Percentiles rank a stretch among this genome's conserved stretches.
phyloP scores from a whole-genome alignment of 2,797 vertebrate genomes.

The Thamnophis elegans region DNA sequence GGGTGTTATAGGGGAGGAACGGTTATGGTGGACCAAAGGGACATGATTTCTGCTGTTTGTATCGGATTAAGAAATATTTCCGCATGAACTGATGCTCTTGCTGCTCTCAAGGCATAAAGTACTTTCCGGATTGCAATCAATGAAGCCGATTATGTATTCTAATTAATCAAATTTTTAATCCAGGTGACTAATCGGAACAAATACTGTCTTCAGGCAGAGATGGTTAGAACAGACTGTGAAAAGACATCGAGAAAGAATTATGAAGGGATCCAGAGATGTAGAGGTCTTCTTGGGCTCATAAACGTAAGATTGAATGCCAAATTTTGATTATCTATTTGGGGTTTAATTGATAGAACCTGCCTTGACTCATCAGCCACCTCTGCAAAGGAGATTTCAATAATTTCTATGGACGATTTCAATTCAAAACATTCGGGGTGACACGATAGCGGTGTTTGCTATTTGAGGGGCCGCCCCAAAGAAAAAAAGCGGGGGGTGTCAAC shows the following conservation, averaged over 20 bases:
- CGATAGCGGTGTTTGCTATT: too few relatives aligned
- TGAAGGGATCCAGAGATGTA: background rate
- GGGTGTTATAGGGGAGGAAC: background rate
- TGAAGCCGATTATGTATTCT: too few relatives aligned
- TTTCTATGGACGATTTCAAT: background rate
- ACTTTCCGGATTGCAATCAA: too few relatives aligned
- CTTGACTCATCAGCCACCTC: background rate
- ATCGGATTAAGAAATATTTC: background rate
- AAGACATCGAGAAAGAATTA: too few relatives aligned
- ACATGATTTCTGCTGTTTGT: background rate
- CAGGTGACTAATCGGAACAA: background rate
- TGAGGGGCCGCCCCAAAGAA: too few relatives aligned
- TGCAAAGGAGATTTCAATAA: background rate
- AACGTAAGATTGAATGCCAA: background rate
- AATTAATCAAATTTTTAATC: background rate
- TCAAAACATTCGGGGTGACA: background rate
- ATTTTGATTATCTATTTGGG: too few relatives aligned
- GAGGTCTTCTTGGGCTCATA: accelerated
- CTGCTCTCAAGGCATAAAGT: too few relatives aligned
- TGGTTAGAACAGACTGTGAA: background rate
- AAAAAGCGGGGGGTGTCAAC: too few relatives aligned
- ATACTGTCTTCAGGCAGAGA: background rate
- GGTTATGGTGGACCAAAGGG: accelerated
- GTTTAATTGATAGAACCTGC: too few relatives aligned
- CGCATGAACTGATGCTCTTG: background rate